Evolutionary conservation across 2,888 invertebrate species (phyloP), one percentile per base, ranked within the genome.

Genomic region (Chrysolina americana): DNA sequence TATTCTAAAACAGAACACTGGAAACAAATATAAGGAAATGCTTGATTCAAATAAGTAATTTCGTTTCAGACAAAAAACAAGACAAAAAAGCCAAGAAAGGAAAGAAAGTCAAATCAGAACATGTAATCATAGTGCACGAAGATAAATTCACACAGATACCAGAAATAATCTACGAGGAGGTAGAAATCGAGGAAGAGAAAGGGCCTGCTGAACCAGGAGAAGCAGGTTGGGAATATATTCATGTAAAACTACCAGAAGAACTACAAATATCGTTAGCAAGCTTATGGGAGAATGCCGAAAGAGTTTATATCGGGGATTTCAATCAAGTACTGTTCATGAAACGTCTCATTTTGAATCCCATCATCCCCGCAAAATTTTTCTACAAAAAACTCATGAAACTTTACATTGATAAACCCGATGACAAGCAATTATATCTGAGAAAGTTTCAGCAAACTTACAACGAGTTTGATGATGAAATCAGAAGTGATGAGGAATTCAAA

Each of bases 381-480:
- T 87, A 92, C 0, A 89, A 87, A 80, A 89, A 89, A 63, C 89
- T 91, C 84, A 90, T 92, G 89, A 86, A 86, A 9, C 89, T 90
- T 78, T 90, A 90, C 70, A 89, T 92, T 56, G 87, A 88, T 4
- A 84, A 91, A 73, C 91, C 92, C 0, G 92, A 92, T 76, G 82
- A 85, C n/a, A 92, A 91, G 84, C 92, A 92, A 83, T 89, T 89
- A 69, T 83, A 91, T 74, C 88, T 93, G 8, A 84, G 88, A 64
- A 84, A 87, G 21, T 93, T 93, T 83, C 93, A 92, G 85, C 88
- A 86, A 47, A 86, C 89, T 41, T 92, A 91, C 79, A 93, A 93
- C 86, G 87, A 89, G 23, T 89, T 93, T 75, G 91, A 91, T 78
- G 87, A 89, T 73, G 91, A 92, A 81, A 89, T 91, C 86, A 88